Percentiles rank a stretch among this genome's conserved stretches.
phyloP scores from a whole-genome alignment of 2,888 invertebrate genomes.

The Protula sp. region DNA sequence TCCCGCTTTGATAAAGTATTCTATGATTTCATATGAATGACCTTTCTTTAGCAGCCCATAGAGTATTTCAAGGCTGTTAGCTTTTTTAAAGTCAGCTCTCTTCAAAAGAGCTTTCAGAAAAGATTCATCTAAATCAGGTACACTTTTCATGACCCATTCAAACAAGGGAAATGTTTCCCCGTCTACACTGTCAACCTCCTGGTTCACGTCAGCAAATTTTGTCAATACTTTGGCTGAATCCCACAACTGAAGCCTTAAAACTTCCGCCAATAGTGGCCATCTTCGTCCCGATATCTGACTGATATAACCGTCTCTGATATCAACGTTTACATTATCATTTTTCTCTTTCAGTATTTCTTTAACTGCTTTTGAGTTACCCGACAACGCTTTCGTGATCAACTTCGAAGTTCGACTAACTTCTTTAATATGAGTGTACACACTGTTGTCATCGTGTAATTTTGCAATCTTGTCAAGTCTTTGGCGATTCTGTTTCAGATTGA shows the following conservation, averaged over 20 bases:
- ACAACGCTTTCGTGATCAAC: neutral
- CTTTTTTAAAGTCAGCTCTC: neutral
- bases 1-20: neutral
- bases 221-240: neutral
- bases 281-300: neutral
- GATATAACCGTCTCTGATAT: neutral
- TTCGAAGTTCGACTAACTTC: neutral
- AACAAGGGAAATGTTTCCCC: neutral
- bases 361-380: neutral
- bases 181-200: neutral
- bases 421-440: neutral
- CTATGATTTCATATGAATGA: neutral
- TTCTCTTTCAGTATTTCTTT: neutral
- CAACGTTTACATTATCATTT: neutral
- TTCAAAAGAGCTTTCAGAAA: neutral
- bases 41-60: neutral
- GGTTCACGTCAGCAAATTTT: neutral
- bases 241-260: neutral
- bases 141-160: neutral
- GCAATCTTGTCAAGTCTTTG: neutral
- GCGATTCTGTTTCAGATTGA: neutral
- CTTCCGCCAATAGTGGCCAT: neutral
- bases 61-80: neutral
- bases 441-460: neutral
- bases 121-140: neutral